Percentiles rank a stretch among this genome's conserved stretches.
These are phyloP conservation scores for Camelus bactrianus DNA, from an alignment of 2,113 vertebrate species.

Conservation along the genomic window DNA sequence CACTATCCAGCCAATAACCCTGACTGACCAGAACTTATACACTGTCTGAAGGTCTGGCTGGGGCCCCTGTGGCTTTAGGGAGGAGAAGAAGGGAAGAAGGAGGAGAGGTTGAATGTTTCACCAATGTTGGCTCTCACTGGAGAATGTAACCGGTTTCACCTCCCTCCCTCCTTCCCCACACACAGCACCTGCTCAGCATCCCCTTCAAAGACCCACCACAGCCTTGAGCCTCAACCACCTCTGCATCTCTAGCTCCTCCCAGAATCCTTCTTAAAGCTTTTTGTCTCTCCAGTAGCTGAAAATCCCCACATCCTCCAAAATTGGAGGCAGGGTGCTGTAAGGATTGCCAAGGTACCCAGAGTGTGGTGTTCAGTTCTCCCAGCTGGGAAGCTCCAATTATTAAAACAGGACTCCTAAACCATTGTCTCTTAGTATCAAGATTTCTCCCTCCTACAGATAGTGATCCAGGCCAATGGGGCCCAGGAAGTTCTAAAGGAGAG, in stretches of 20 bases:
- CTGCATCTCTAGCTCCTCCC: background rate
- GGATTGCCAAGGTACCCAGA: background rate
- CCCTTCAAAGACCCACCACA: background rate
- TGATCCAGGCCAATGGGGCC: background rate
- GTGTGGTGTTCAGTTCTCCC: background rate
- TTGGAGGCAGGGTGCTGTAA: background rate
- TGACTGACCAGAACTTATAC: rapidly evolving
- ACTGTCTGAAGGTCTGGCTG: background rate
- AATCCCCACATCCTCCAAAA: background rate
- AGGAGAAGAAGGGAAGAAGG: background rate
- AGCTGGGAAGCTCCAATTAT: background rate
- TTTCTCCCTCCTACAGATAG: background rate
- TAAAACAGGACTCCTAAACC: background rate
- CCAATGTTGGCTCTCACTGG: background rate
- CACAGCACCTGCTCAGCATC: background rate
- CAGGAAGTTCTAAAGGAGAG: background rate
- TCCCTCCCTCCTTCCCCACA: background rate
- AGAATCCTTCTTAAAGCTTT: background rate
- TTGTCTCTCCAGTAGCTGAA: background rate
- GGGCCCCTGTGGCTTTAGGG: background rate
- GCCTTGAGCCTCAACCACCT: background rate
- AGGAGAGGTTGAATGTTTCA: background rate
- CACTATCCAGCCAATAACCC: background rate
- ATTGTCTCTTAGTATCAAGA: background rate
- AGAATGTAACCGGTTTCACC: background rate